phyloP scores from a whole-genome alignment of 2,797 vertebrate species.

The Muscicapa comitata region DNA sequence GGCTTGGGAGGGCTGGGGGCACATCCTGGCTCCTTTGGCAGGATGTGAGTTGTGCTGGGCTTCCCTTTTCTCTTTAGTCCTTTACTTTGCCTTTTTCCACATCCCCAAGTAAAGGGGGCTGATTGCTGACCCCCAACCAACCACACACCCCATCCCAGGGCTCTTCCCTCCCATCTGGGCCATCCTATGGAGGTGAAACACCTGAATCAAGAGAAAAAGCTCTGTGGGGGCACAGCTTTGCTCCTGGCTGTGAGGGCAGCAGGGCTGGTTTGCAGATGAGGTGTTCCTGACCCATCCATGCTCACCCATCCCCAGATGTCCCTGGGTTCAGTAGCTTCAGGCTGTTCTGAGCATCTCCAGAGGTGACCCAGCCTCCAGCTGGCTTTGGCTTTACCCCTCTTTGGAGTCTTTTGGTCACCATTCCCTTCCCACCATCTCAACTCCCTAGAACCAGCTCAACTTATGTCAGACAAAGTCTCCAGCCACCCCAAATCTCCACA shows the following conservation, averaged over 20 bases:
- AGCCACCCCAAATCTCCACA: rapidly evolving
- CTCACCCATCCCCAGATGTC: background rate
- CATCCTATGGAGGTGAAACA: rapidly evolving
- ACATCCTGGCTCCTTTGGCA: background rate
- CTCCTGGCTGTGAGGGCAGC: background rate
- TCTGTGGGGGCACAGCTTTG: background rate
- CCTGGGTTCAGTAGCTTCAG: rapidly evolving
- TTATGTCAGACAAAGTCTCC: background rate
- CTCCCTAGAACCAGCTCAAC: background rate
- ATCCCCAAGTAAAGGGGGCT: rapidly evolving
- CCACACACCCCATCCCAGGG: rapidly evolving
- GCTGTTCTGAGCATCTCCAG: background rate
- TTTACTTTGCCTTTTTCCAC: background rate
- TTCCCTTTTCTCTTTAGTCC: background rate
- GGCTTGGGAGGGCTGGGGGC: rapidly evolving
- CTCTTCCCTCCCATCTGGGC: background rate
- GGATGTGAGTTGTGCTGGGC: rapidly evolving
- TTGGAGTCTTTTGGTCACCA: background rate
- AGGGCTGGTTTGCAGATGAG: background rate
- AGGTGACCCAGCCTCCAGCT: background rate
- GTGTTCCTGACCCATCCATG: rapidly evolving
- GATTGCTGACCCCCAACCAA: background rate
- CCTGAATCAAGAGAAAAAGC: background rate
- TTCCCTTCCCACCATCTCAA: background rate
- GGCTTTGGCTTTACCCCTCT: background rate